Evolutionary conservation across 2,113 vertebrate species (phyloP).

Genomic region (Phrynocephalus versicolor): DNA sequence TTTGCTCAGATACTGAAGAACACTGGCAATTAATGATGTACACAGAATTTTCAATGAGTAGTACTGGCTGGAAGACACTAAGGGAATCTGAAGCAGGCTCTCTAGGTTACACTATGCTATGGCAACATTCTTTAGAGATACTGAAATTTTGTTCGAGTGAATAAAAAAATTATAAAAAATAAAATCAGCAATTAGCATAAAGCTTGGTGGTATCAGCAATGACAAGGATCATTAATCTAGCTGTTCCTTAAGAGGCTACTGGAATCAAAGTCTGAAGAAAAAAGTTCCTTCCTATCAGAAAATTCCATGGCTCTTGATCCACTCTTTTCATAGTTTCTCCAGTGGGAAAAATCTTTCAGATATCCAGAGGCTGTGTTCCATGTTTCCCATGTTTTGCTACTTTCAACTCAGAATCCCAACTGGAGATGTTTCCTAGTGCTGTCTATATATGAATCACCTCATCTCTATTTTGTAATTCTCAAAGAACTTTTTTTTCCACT

Average conservation of each 20-base stretch:
- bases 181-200: conserved; percentile 54
- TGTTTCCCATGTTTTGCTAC: conserved; percentile 62
- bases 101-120: conserved; percentile 57
- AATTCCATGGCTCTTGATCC: conserved; percentile 55
- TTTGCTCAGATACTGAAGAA: conserved; percentile 57
- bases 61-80: conserved; percentile 63
- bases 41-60: conserved; percentile 48
- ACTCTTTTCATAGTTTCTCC: conserved; percentile 63
- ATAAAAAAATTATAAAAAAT: conserved; percentile 54
- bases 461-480: conserved; percentile 52
- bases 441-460: conserved; percentile 54
- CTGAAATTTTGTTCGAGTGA: conserved; percentile 50
- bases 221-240: conserved; percentile 44
- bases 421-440: conserved; percentile 66
- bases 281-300: conserved; percentile 37
- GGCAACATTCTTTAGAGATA: conserved; percentile 60
- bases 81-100: conserved; percentile 63
- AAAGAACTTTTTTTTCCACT: conserved; percentile 54
- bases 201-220: conserved; percentile 60
- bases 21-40: conserved; percentile 51
- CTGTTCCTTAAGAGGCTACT: conserved; percentile 39
- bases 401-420: conserved; percentile 58
- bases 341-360: conserved; percentile 61
- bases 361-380: conserved; percentile 61
- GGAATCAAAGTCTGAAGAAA: conserved; percentile 61